Evolutionary conservation across 2,113 vertebrate species (phyloP).

Genomic region (Podiceps cristatus): DNA sequence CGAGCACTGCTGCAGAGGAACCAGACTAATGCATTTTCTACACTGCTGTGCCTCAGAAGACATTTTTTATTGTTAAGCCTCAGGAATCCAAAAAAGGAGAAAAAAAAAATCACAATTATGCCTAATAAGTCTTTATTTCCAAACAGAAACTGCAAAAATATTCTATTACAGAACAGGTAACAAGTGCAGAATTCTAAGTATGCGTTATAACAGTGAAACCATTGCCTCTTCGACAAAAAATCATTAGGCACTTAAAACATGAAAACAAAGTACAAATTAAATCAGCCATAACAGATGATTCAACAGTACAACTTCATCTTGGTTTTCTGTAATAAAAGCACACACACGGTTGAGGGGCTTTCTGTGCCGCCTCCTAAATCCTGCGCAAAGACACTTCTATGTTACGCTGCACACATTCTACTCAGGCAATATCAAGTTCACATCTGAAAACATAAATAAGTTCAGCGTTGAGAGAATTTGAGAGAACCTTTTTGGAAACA

Average conservation of each 20-base stretch:
- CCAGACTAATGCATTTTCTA: neutral
- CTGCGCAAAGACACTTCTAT: conserved; percentile 29
- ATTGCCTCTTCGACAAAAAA: conserved; percentile 51
- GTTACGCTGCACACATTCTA: conserved; percentile 2
- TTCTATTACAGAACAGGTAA: conserved; percentile 65
- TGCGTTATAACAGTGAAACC: neutral
- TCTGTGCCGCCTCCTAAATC: conserved; percentile 31
- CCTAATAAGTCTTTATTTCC: conserved; percentile 55
- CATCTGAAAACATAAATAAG: conserved; percentile 31
- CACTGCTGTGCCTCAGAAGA: neutral
- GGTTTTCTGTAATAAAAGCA: conserved; percentile 47
- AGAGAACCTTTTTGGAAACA: neutral
- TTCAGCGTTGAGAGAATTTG: neutral
- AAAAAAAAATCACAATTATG: neutral
- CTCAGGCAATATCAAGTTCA: conserved; percentile 29
- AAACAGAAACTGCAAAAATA: conserved; percentile 73
- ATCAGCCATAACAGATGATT: conserved; percentile 14
- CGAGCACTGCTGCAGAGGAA: neutral
- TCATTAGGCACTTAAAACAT: conserved; percentile 69
- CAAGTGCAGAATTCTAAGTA: conserved; percentile 54
- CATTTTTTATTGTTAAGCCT: neutral
- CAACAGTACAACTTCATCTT: conserved; percentile 2
- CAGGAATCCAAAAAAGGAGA: neutral
- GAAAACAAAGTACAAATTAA: conserved; percentile 52
- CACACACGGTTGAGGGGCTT: neutral